Evolutionary conservation across 2,113 vertebrate genomes (phyloP).

Genomic region (Barnardius zonarius): DNA sequence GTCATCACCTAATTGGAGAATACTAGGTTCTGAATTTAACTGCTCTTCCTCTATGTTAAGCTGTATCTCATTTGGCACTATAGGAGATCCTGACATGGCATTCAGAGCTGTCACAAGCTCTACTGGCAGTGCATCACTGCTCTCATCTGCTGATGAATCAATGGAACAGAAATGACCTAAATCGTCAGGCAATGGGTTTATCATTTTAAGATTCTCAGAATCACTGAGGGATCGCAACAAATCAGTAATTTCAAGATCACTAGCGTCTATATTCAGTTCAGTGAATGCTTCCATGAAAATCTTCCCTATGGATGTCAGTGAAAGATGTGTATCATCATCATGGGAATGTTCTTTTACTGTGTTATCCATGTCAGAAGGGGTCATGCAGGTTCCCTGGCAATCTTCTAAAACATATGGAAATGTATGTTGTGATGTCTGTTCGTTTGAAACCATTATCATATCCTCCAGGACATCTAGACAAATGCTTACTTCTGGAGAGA

Average conservation of each 20-base stretch:
- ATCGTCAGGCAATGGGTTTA: neutral
- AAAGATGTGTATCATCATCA: constrained; percentile 19
- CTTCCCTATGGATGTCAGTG: neutral
- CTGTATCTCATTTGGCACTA: neutral
- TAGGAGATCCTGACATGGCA: constrained; percentile 19
- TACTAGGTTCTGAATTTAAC: neutral
- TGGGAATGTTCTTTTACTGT: neutral
- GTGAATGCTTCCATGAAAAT: neutral
- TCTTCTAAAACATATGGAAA: neutral
- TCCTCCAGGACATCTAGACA: neutral
- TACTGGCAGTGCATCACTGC: neutral
- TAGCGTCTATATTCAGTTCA: neutral
- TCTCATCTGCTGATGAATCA: neutral
- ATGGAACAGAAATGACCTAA: neutral
- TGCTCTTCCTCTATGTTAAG: neutral
- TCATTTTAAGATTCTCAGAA: neutral
- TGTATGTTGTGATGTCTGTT: neutral
- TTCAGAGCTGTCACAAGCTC: constrained; percentile 36
- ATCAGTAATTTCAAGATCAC: constrained; percentile 3
- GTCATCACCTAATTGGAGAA: constrained; percentile 6
- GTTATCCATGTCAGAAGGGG: neutral
- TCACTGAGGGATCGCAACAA: neutral
- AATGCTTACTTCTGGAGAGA: constrained; percentile 39
- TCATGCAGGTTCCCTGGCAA: neutral
- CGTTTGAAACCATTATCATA: neutral